Evolutionary conservation across 1,140 invertebrate genomes (phyloP), one percentile per base, ranked within the genome.

Genomic region (Lasioglossum baleicum): DNA sequence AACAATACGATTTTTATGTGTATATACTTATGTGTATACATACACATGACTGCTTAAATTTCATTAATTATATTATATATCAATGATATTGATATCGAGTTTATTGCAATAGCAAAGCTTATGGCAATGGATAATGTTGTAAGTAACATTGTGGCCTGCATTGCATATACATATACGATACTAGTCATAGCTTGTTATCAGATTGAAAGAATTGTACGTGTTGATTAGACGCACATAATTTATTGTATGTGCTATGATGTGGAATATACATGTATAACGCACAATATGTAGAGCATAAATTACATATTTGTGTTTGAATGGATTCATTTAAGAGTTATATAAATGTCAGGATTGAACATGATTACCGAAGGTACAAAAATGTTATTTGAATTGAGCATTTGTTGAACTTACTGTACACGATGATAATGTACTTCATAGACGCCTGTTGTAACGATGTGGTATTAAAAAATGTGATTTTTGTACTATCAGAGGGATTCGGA

Each of bases 251-350:
- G 31, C 58, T 76, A 58, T 20, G 48, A 42, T 44, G n/a, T 67
- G n/a, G 20, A 76, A 56, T 72, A 74, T 60, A 79, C 35, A 5
- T 35, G 35, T 82, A 79, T 82, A 84, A 84, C 86, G 86, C 83
- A 89, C 87, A 89, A 91, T 90, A 89, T 82, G 81, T 78, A 88
- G 84, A 83, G 83, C 85, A 53, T 53, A 81, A 87, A 75, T 71
- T 76, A 74, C 74, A 75, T 53, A 69, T 58, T 70, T 74, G 17
- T 40, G 51, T 85, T 80, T 83, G 51, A 74, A 65, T 40, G 31
- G 31, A 42, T 71, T 68, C 26, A 31, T 67, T 72, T 48, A 44
- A n/a, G 15, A 7, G 64, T 64, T 78, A 42, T 35, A 35, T 51
- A 53, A 40, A 63, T 72, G 64, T n/a, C 15, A 65, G 20, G 31